Evolutionary conservation across 2,113 vertebrate genomes (phyloP).

Genomic region (Eidolon helvum): DNA sequence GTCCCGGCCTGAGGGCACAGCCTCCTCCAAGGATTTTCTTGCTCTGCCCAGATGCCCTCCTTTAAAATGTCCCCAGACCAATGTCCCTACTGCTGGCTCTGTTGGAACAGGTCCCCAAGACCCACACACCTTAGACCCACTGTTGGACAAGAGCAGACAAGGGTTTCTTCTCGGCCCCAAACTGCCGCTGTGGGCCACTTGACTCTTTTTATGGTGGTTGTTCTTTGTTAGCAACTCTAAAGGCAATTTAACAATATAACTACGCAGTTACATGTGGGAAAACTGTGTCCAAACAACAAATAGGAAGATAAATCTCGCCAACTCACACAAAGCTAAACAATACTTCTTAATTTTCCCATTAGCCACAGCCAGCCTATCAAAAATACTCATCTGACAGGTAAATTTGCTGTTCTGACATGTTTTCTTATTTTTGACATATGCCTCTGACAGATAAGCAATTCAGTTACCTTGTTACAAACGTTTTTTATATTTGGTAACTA

Average conservation of each 20-base stretch:
- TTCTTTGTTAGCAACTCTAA: not conserved
- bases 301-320: not conserved
- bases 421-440: not conserved
- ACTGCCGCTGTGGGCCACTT: not conserved
- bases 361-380: not conserved
- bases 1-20: no score
- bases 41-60: not conserved
- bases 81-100: not conserved
- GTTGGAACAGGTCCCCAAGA: not conserved
- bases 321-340: not conserved
- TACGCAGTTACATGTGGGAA: not conserved
- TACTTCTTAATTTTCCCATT: not conserved
- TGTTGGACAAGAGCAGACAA: not conserved
- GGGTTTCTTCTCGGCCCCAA: not conserved
- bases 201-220: not conserved
- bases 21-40: no score
- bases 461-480: not conserved
- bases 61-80: not conserved
- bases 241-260: not conserved
- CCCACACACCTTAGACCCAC: accelerated
- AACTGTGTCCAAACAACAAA: not conserved
- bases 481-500: not conserved
- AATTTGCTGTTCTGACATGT: not conserved
- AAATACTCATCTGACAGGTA: not conserved
- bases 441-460: conserved; percentile 5